Evolutionary conservation across 2,797 vertebrate species (phyloP), one percentile per base, ranked within the genome.

Genomic region (Chromobotia macracanthus): DNA sequence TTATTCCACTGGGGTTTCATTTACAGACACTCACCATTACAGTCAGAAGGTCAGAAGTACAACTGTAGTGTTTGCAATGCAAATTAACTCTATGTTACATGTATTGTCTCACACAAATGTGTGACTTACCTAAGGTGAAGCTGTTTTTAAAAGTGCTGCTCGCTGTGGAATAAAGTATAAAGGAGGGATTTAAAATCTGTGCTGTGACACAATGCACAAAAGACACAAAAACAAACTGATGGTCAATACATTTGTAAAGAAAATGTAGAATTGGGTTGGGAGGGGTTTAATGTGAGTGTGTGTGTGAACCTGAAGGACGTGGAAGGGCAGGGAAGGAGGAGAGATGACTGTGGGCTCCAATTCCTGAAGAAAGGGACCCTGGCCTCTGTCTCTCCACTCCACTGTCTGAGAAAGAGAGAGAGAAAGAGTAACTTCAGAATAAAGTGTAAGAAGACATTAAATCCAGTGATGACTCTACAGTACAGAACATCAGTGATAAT

Each of bases 141-240:
- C 94, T 94, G 92, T 94, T 95, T 91, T 94, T 95, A 89, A 95
- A 94, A 89, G 94, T 94, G 93, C 92, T 93, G 92, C 93, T 95
- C 89, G 94, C 95, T 95, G 78, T 88, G 67, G 74, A 84, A 77
- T 69, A 41, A 80, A 65, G 50, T n/a, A 77, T 11, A 70, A 64
- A 79, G 41, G 28, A 67, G 50, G 64, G 48, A 82, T n/a, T 35
- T 74, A 46, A 78, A 71, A 76, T 61, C 9, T 83, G 12, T 66
- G 19, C 51, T 46, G 38, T 35, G 56, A 18, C 7, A 63, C 16
- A 70, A 79, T 86, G 41, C 77, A 35, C 46, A 83, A 67, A 83
- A 84, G 85, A n/a, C n/a, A n/a, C n/a, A n/a, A n/a, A n/a, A n/a
- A n/a, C n/a, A n/a, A n/a, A n/a, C n/a, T 70, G 72, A 60, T 41